A percentile compares a stretch with the other conserved stretches of the same genome.
Evolutionary conservation across 2,113 vertebrate species (phyloP).

Genomic region (Tupaia tana): DNA sequence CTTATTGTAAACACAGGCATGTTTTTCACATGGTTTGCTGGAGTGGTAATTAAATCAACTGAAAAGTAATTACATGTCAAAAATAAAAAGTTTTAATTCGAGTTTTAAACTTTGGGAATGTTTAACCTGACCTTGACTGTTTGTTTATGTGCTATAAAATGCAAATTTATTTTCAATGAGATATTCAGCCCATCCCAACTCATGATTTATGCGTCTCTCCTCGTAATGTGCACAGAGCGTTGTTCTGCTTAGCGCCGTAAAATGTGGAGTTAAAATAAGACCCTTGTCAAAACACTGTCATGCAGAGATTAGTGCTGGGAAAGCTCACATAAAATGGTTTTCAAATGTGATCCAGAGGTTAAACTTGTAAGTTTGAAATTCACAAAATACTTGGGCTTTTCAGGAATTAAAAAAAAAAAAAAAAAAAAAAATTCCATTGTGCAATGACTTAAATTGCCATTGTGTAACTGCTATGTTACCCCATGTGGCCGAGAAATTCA

Average conservation of each 20-base stretch:
- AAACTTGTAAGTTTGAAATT: constrained; percentile 1
- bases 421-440: not conserved
- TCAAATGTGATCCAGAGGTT: constrained; percentile 7
- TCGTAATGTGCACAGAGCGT: not conserved
- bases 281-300: constrained; percentile 59
- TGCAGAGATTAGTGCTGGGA: not conserved
- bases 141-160: constrained; percentile 4
- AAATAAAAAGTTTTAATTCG: not conserved
- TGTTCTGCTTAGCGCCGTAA: constrained; percentile 37
- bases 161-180: constrained; percentile 25
- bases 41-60: not conserved
- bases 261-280: constrained; percentile 34
- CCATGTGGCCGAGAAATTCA: not conserved
- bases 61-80: not conserved
- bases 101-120: not conserved
- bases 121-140: constrained; percentile 19
- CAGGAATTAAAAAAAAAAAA: constrained; percentile 22
- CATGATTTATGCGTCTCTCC: constrained; percentile 25
- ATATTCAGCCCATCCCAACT: not conserved
- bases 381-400: not conserved
- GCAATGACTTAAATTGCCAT: not conserved
- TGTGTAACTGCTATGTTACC: not conserved
- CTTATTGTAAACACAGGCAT: not conserved
- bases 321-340: constrained; percentile 46
- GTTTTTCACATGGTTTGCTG: not conserved